These are phyloP conservation scores for Diploptera punctata DNA, from an alignment of 2,888 invertebrate species.

Conservation along the genomic window DNA sequence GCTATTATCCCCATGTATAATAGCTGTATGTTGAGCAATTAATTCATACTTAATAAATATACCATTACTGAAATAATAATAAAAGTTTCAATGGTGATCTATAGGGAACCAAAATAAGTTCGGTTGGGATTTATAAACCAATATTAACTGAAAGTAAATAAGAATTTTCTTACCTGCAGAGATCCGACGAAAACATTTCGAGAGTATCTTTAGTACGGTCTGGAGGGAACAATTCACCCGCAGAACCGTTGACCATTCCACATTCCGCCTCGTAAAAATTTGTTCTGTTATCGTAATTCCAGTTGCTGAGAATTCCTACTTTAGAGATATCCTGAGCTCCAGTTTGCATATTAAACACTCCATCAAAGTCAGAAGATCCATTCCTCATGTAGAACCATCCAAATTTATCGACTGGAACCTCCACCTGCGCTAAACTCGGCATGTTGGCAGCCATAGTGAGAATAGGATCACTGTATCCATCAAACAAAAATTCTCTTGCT, in stretches of 20 bases:
- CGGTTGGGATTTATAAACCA: too few species aligned
- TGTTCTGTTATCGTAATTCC: conserved; percentile 72
- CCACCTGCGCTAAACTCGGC: conserved; percentile 57
- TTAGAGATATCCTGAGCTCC: conserved; percentile 66
- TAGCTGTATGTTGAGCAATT: too few species aligned
- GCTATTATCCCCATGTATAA: too few species aligned
- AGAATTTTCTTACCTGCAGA: conserved; percentile 64
- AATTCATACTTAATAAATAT: too few species aligned
- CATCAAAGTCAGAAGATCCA: conserved; percentile 74
- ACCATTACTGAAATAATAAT: too few species aligned
- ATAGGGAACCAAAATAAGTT: too few species aligned
- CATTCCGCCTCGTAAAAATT: conserved; percentile 61
- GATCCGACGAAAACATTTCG: conserved; percentile 74
- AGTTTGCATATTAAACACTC: conserved; percentile 77
- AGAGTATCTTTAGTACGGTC: conserved; percentile 64
- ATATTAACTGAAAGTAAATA: too few species aligned
- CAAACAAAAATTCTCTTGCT: conserved; percentile 75
- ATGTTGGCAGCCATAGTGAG: conserved; percentile 69
- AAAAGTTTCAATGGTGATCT: too few species aligned
- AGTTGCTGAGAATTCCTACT: conserved; percentile 72
- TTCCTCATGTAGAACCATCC: conserved; percentile 90
- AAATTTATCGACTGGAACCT: conserved; percentile 72
- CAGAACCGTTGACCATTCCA: conserved; percentile 71
- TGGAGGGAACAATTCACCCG: conserved; percentile 81
- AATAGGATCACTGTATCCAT: conserved; percentile 79